Percentiles rank a stretch among this genome's conserved stretches.
Evolutionary conservation across 2,888 invertebrate genomes (phyloP).

Genomic region (Perizoma affinitatum): DNA sequence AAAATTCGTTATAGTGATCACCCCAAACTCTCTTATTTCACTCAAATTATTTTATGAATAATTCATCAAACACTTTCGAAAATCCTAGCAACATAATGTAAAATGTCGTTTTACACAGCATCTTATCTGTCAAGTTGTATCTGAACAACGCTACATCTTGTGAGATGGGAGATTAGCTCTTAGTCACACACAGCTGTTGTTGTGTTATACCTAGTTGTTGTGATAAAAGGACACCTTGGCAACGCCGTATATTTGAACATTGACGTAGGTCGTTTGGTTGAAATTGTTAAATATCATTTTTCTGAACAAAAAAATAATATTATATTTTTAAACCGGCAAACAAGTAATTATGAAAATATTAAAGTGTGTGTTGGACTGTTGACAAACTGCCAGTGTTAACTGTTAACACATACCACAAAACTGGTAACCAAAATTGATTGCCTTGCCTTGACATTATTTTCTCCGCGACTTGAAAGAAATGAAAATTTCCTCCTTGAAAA

Average conservation of each 20-base stretch:
- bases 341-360: no score
- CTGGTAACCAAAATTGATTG: not conserved
- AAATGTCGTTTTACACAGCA: no score
- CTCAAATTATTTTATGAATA: no score
- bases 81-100: no score
- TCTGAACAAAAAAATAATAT: constrained; percentile 3
- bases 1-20: no score
- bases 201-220: constrained; percentile 20
- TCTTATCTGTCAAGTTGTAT: constrained; percentile 32
- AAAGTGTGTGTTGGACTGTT: constrained; percentile 8
- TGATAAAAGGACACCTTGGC: constrained; percentile 26
- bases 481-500: no score
- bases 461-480: not conserved
- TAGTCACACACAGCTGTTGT: constrained; percentile 32
- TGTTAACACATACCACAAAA: not conserved
- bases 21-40: no score
- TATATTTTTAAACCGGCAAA: not conserved
- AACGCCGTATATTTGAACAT: constrained; percentile 21
- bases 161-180: constrained; percentile 32
- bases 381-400: constrained; percentile 1
- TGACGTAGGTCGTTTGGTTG: constrained; percentile 5
- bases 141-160: constrained; percentile 26
- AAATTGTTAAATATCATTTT: constrained; percentile 3
- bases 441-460: constrained; percentile 5
- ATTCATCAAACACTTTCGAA: no score